Percentiles rank a stretch among this genome's conserved stretches.
Evolutionary conservation across 2,888 invertebrate species (phyloP).

Genomic region (Habroteleia sp.): DNA sequence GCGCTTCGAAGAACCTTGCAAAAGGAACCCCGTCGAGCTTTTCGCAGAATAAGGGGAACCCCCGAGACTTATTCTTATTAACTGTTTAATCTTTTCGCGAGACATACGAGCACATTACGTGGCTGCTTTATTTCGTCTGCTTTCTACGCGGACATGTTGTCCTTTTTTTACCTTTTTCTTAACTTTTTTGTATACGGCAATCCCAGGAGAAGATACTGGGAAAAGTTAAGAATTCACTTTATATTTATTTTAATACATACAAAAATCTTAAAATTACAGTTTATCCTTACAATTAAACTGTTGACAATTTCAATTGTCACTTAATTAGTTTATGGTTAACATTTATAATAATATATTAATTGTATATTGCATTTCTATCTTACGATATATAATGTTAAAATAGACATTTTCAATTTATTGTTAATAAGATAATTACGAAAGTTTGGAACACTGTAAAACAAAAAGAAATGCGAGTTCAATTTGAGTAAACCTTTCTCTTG

Average conservation of each 20-base stretch:
- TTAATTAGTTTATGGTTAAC: too few species aligned
- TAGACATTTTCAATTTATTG: too few species aligned
- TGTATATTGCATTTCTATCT: too few species aligned
- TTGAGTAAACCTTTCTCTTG: constrained; percentile 60
- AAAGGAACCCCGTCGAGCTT: constrained; percentile 74
- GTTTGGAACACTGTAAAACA: constrained; percentile 6
- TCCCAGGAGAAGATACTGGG: constrained; percentile 44
- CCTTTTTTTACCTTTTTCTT: constrained; percentile 41
- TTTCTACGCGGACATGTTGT: constrained; percentile 58
- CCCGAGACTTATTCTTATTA: constrained; percentile 81
- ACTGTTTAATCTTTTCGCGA: constrained; percentile 81
- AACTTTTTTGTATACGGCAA: constrained; percentile 41
- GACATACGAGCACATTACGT: constrained; percentile 80
- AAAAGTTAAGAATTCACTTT: constrained; percentile 43
- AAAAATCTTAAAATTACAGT: neutral
- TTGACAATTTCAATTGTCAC: too few species aligned
- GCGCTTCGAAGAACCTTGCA: constrained; percentile 69
- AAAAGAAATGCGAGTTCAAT: constrained; percentile 42
- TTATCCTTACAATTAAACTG: neutral
- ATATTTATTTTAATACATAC: constrained; percentile 43
- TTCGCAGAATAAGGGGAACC: constrained; percentile 73
- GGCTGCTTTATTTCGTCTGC: constrained; percentile 78
- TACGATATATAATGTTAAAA: too few species aligned
- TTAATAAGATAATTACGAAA: too few species aligned
- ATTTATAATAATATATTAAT: too few species aligned